A percentile compares a stretch with the other conserved stretches of the same genome.
phyloP scores from a whole-genome alignment of 1,140 invertebrate genomes.

The Orchesella cincta region DNA sequence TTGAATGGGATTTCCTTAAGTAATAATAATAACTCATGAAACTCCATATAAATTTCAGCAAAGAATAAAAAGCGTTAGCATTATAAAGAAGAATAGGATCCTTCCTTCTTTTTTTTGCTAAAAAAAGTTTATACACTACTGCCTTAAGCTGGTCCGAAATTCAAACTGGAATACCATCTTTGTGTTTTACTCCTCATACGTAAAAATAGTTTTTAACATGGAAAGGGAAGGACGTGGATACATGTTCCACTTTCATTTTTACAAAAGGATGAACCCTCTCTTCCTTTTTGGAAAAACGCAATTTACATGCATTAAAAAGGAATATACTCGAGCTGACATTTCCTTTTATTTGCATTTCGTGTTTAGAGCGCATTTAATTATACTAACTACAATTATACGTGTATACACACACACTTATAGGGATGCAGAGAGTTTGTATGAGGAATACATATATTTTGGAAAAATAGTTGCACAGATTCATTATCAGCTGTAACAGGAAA shows the following conservation, averaged over 20 bases:
- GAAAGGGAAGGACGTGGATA: conserved; percentile 16
- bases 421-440: too few relatives aligned
- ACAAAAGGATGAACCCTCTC: not conserved
- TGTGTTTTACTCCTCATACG: not conserved
- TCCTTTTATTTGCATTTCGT: conserved; percentile 2
- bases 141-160: not conserved
- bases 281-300: conserved; percentile 22
- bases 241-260: not conserved
- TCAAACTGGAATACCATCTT: not conserved
- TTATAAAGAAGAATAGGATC: conserved; percentile 2
- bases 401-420: too few relatives aligned
- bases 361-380: too few relatives aligned
- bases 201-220: conserved; percentile 24
- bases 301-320: conserved; percentile 24
- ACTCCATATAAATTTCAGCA: conserved; percentile 26
- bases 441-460: too few relatives aligned
- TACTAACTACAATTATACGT: too few relatives aligned
- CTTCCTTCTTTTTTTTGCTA: conserved; percentile 3
- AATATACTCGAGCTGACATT: not conserved
- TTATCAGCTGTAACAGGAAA: not conserved
- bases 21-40: conserved; percentile 30
- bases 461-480: too few relatives aligned
- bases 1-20: conserved; percentile 29
- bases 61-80: conserved; percentile 21
- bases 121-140: too few relatives aligned